Conservation (phyloP, 2,888 invertebrate species). For the Sipha maydis region DNA sequence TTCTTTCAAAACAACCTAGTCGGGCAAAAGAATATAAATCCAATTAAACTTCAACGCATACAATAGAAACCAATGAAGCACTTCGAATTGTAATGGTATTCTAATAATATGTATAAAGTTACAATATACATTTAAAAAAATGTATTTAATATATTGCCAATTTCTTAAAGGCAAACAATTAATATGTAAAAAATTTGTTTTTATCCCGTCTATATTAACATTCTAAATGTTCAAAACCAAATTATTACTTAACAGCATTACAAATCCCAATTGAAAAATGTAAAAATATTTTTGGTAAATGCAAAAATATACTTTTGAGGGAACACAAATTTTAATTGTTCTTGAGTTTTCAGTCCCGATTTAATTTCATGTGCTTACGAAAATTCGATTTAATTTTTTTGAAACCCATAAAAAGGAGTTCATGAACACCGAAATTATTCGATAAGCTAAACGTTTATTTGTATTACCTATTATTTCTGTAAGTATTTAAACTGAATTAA, state of each 20-base stretch:
- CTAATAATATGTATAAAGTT: not conserved
- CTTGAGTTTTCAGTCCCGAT: not conserved
- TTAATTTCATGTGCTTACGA: not conserved
- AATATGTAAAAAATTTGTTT: not conserved
- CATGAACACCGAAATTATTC: not conserved
- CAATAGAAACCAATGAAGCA: conserved; percentile 14
- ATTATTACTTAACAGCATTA: not conserved
- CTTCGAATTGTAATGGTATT: not conserved
- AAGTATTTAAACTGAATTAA: not conserved
- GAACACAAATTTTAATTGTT: conserved; percentile 29
- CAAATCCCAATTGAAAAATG: conserved; percentile 22
- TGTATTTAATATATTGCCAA: not conserved
- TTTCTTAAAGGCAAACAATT: not conserved
- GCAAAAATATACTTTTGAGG: conserved; percentile 24
- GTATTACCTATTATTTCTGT: not conserved
- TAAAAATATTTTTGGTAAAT: conserved; percentile 46
- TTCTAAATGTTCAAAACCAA: conserved; percentile 8
- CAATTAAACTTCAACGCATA: not conserved
- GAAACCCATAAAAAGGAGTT: not conserved
- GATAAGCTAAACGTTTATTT: not conserved
- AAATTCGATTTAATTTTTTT: not conserved
- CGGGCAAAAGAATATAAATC: not conserved
- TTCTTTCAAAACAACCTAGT: conserved; percentile 11
- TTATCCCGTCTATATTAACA: not conserved
- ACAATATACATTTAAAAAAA: not conserved